Conservation (phyloP, 2,797 vertebrate species). For the Tragelaphus eurycerus region DNA sequence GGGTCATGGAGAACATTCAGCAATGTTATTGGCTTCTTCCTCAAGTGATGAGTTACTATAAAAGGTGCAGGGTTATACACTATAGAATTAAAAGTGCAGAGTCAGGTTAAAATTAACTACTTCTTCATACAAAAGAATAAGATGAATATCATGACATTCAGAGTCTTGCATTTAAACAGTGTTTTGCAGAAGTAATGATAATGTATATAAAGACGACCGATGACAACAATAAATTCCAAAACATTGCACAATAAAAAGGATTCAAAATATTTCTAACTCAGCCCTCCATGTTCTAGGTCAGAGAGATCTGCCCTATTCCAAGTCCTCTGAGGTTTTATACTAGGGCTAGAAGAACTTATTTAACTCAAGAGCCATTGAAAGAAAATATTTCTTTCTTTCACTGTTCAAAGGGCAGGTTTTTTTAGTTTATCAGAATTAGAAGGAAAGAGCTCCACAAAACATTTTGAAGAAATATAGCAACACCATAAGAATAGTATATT, state of each 20-base stretch:
- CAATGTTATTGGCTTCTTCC: neutral
- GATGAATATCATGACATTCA: neutral
- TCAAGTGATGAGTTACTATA: neutral
- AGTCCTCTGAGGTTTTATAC: neutral
- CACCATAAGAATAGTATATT: constrained; percentile 51
- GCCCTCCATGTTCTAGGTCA: neutral
- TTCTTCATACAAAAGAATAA: neutral
- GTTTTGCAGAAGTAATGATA: constrained; percentile 1
- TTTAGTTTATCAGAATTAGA: constrained; percentile 6
- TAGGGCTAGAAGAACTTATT: neutral
- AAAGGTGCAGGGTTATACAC: neutral
- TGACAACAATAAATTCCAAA: constrained; percentile 28
- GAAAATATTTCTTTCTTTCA: constrained; percentile 34
- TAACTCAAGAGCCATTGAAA: neutral
- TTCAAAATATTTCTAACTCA: constrained; percentile 9
- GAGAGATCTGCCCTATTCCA: neutral
- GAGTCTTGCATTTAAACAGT: neutral
- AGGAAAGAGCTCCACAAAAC: constrained; percentile 28
- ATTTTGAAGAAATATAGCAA: constrained; percentile 44
- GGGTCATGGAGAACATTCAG: neutral
- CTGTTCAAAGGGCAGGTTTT: neutral
- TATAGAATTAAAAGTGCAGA: neutral
- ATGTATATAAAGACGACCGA: neutral
- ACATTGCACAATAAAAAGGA: neutral
- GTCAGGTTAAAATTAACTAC: neutral